A percentile compares a stretch with the other conserved stretches of the same genome.
Conservation (phyloP, 1,140 invertebrate species). For the Potamilus streckersoni region DNA sequence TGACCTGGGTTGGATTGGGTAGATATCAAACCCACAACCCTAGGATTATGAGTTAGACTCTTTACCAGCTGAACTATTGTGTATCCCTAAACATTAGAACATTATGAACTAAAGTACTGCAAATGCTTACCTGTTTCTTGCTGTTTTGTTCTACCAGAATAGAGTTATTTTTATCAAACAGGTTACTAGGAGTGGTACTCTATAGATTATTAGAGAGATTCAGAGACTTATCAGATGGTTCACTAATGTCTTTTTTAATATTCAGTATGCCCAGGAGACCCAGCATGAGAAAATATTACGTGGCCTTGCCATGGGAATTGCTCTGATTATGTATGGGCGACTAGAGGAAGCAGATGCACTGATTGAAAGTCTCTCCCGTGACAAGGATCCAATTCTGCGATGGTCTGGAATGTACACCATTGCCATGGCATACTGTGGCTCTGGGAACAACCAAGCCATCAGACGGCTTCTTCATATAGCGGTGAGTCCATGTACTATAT, state of each 20-base stretch:
- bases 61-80: too few species aligned
- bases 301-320: slow-evolving; percentile 94
- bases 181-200: too few species aligned
- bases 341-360: slow-evolving; percentile 95
- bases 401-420: slow-evolving; percentile 97
- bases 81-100: too few species aligned
- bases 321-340: slow-evolving; percentile 96
- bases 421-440: slow-evolving; percentile 98
- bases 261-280: slow-evolving; percentile 78
- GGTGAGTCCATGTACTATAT: slow-evolving; percentile 71
- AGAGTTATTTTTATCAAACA: too few species aligned
- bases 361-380: slow-evolving; percentile 84
- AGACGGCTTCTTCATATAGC: slow-evolving; percentile 94
- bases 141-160: too few species aligned
- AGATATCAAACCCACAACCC: too few species aligned
- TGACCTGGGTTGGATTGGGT: too few species aligned
- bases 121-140: too few species aligned
- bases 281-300: slow-evolving; percentile 99
- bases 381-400: slow-evolving; percentile 71
- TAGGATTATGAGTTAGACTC: too few species aligned
- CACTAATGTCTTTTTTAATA: slow-evolving; percentile 2
- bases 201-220: too few species aligned
- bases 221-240: too few species aligned
- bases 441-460: slow-evolving; percentile 97
- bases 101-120: too few species aligned